Percentiles rank a stretch among this genome's conserved stretches.
These are phyloP conservation scores for Netelia virgata DNA, from an alignment of 2,888 invertebrate genomes.

Conservation along the genomic window DNA sequence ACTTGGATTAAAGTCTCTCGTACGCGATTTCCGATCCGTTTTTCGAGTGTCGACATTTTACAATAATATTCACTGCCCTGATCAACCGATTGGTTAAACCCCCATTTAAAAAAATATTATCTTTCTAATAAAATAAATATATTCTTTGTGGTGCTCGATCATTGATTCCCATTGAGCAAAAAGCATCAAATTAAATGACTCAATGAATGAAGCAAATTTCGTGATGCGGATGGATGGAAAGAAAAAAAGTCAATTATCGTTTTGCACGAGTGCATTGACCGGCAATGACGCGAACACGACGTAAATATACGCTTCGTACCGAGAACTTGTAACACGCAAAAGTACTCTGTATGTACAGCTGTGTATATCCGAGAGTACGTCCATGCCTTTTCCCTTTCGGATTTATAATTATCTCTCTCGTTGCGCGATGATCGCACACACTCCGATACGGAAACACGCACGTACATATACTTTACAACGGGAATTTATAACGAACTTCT, in stretches of 20 bases:
- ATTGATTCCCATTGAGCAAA: background rate
- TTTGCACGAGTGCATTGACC: conserved; percentile 51
- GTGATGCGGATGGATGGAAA: background rate
- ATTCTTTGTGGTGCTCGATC: no score
- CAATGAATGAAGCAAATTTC: background rate
- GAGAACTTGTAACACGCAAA: conserved; percentile 31
- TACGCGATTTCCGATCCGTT: background rate
- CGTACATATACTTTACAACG: conserved; percentile 36
- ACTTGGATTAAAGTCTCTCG: background rate
- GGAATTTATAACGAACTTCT: conserved; percentile 60
- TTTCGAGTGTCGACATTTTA: background rate
- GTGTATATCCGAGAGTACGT: conserved; percentile 22
- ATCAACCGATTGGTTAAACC: no score
- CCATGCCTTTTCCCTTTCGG: conserved; percentile 59
- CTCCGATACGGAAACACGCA: background rate
- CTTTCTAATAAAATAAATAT: no score
- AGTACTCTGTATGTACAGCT: background rate
- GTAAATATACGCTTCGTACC: conserved; percentile 19
- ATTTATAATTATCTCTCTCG: conserved; percentile 55
- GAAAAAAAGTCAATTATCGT: conserved; percentile 17
- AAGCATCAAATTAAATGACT: background rate
- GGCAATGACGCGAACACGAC: conserved; percentile 12
- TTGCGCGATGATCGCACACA: conserved; percentile 45
- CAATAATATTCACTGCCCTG: no score
- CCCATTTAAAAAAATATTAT: background rate